Conservation (phyloP, 2,888 invertebrate species). For the Prenolepis imparis region DNA sequence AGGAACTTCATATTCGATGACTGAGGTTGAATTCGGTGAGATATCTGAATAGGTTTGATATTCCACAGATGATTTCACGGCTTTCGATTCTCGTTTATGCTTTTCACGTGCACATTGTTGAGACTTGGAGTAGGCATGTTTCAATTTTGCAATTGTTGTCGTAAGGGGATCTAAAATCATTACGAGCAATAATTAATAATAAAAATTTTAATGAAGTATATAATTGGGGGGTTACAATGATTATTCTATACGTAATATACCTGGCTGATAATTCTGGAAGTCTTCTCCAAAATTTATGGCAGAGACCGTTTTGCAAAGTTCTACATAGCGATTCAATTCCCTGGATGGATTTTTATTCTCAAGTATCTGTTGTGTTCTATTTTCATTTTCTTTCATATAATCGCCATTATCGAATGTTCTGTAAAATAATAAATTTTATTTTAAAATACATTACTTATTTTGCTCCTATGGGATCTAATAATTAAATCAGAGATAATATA, state of each 20-base stretch:
- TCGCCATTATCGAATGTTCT: not conserved
- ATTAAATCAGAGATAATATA: not conserved
- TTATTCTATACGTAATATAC: constrained; percentile 11
- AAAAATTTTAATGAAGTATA: not conserved
- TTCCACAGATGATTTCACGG: not conserved
- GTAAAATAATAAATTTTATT: constrained; percentile 18
- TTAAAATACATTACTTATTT: not conserved
- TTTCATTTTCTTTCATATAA: not conserved
- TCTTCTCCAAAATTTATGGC: not conserved
- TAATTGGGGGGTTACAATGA: not conserved
- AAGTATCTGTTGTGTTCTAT: not conserved
- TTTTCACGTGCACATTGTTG: constrained; percentile 6
- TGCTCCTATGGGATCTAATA: not conserved
- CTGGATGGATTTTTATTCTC: not conserved
- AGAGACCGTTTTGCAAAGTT: not conserved
- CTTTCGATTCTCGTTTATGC: not conserved
- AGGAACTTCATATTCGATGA: constrained; percentile 36
- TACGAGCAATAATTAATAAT: not conserved
- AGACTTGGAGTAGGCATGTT: not conserved
- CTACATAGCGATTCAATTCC: not conserved
- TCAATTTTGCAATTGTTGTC: not conserved
- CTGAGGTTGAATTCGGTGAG: not conserved
- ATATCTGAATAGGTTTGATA: constrained; percentile 18
- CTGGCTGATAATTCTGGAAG: not conserved
- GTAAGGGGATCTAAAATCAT: constrained; percentile 29